Base-by-base conservation (phyloP, 2,888 invertebrate species). In the Apodemia mormo region DNA sequence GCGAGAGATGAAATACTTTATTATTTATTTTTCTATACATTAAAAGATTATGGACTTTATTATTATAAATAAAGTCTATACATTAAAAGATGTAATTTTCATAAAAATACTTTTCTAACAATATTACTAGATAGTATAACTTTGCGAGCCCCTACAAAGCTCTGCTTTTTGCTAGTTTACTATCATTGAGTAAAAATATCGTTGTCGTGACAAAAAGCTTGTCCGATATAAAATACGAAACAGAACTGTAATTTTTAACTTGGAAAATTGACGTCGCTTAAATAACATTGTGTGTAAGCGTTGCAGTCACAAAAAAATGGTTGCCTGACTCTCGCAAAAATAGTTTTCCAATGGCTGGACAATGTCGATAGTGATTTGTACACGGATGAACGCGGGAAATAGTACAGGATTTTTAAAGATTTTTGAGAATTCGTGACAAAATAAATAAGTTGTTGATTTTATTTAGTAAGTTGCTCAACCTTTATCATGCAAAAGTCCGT, bases 281-380 rank as follows among this genome's bases (percentile, higher is more conserved):
- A 64, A 64, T 64, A 29, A 61, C 43, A 33, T 56, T 67, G 58
- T 66, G 37, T 58, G 56, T 65, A 69, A 56, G 52, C 56, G 67
- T 66, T 61, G 54, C 68, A 64, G 22, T 33, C 4, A 66, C 66
- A 71, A 73, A 64, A 40, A 56, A 68, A 68, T 66, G 64, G 61
- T 65, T 22, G 65, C 56, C 33, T 69, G 74, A 70, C 69, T 75
- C 66, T 75, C 66, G 65, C 68, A 69, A 66, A 73, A 72, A 72
- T 66, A 67, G 73, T 73, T 72, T 73, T 73, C 69, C 74, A 72
- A 71, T 74, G 65, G 70, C 67, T 66, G 68, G 37, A 68, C 70
- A 69, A 68, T 73, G 68, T 70, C 68, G 66, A 73, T 64, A 64
- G 33, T 61, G 61, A 61, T 61, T 61, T 61, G 61, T 33, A 30